Evolutionary conservation across 2,113 vertebrate genomes (phyloP).

Genomic region (Ceuthmochares aereus): DNA sequence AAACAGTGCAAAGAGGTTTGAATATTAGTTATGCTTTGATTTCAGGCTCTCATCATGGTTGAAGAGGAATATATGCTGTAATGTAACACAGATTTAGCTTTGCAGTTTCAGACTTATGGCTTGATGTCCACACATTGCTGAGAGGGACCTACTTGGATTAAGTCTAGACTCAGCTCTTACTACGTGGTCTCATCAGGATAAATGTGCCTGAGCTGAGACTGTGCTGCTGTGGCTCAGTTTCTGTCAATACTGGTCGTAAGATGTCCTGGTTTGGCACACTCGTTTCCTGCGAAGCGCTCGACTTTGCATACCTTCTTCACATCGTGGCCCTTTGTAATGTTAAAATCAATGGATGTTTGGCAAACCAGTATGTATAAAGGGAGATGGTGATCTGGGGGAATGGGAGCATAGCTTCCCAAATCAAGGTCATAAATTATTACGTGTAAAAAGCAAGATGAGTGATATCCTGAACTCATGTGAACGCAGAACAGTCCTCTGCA

Average conservation of each 20-base stretch:
- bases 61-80: neutral
- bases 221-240: rapidly evolving
- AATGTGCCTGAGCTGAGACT: neutral
- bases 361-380: rapidly evolving
- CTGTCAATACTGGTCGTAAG: rapidly evolving
- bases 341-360: neutral
- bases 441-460: rapidly evolving
- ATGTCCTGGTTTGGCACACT: rapidly evolving
- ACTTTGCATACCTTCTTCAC: rapidly evolving
- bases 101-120: neutral
- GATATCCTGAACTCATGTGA: neutral
- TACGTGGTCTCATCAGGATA: rapidly evolving
- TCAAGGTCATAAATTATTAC: neutral
- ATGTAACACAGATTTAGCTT: rapidly evolving
- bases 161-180: rapidly evolving
- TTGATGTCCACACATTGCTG: neutral
- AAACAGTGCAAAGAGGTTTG: neutral
- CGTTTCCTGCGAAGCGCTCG: rapidly evolving
- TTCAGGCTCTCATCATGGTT: neutral
- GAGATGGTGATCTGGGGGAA: neutral
- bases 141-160: neutral
- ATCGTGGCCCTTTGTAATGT: rapidly evolving
- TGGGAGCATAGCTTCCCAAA: neutral
- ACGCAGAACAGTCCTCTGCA: neutral
- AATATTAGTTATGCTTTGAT: neutral